Percentiles rank a stretch among this genome's conserved stretches.
These are phyloP conservation scores for Amphimallon solstitiale DNA, from an alignment of 2,888 invertebrate species.

Conservation along the genomic window DNA sequence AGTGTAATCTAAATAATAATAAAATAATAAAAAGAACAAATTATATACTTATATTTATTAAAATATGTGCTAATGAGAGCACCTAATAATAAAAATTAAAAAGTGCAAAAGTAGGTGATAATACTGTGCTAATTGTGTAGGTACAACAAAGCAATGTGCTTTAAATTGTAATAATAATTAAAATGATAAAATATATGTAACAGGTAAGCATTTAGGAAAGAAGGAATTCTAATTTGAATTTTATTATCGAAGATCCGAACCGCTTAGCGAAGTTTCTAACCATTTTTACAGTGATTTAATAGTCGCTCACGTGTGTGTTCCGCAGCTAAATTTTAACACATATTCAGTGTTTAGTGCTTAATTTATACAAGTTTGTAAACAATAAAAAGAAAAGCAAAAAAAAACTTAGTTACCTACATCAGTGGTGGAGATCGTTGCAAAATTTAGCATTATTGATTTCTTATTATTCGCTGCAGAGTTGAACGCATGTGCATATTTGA, in stretches of 20 bases:
- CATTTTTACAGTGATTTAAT: slow-evolving; percentile 26
- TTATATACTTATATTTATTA: too few species aligned
- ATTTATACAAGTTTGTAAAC: neutral
- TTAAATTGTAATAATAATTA: too few species aligned
- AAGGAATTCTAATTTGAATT: slow-evolving; percentile 4
- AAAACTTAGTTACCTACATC: neutral
- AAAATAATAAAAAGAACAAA: too few species aligned
- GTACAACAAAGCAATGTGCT: too few species aligned
- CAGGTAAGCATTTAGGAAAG: too few species aligned
- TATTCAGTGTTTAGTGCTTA: neutral
- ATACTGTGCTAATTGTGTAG: too few species aligned
- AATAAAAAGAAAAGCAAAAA: neutral
- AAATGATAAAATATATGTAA: too few species aligned
- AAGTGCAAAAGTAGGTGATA: too few species aligned
- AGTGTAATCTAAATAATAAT: too few species aligned
- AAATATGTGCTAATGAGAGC: too few species aligned
- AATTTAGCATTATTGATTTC: slow-evolving; percentile 48
- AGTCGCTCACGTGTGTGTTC: neutral
- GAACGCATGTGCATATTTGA: slow-evolving; percentile 52
- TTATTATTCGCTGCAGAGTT: slow-evolving; percentile 45
- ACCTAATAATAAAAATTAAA: too few species aligned
- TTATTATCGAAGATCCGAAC: neutral
- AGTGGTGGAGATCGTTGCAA: slow-evolving; percentile 18
- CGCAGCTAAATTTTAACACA: neutral
- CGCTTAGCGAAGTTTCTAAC: slow-evolving; percentile 26